Percentiles rank a stretch among this genome's conserved stretches.
These are phyloP conservation scores for Enteromius trimaculatus DNA, from an alignment of 2,797 vertebrate genomes.

Conservation along the genomic window DNA sequence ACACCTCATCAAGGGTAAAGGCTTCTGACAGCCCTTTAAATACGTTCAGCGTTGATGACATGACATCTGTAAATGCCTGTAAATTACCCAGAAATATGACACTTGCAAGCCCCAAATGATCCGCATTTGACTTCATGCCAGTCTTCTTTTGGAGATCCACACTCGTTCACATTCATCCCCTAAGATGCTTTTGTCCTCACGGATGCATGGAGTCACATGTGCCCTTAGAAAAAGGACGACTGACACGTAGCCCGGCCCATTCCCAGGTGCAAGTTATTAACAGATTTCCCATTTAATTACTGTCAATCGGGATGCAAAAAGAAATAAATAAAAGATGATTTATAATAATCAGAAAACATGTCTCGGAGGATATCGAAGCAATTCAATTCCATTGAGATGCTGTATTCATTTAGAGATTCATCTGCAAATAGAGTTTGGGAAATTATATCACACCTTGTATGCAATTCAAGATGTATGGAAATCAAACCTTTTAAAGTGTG, in stretches of 20 bases:
- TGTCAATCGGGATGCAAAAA: constrained; percentile 51
- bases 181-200: constrained; percentile 48
- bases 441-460: constrained; percentile 25
- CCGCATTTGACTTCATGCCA: constrained; percentile 28
- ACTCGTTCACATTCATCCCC: constrained; percentile 41
- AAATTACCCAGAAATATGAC: not conserved
- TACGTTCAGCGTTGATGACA: not conserved
- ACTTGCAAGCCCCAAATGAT: constrained; percentile 16
- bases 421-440: constrained; percentile 30
- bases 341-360: constrained; percentile 66
- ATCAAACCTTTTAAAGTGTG: constrained; percentile 39
- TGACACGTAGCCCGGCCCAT: constrained; percentile 22
- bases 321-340: constrained; percentile 33
- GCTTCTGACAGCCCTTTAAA: constrained; percentile 20
- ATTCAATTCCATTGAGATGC: constrained; percentile 52
- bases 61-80: constrained; percentile 33
- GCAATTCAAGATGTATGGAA: constrained; percentile 41
- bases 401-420: constrained; percentile 45
- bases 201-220: constrained; percentile 25
- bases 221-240: constrained; percentile 18
- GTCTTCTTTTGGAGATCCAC: constrained; percentile 24
- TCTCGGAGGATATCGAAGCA: constrained; percentile 52
- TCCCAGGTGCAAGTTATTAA: constrained; percentile 65
- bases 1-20: constrained; percentile 21
- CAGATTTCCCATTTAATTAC: constrained; percentile 59